phyloP scores from a whole-genome alignment of 1,140 invertebrate species.

The Diorhabda sublineata region DNA sequence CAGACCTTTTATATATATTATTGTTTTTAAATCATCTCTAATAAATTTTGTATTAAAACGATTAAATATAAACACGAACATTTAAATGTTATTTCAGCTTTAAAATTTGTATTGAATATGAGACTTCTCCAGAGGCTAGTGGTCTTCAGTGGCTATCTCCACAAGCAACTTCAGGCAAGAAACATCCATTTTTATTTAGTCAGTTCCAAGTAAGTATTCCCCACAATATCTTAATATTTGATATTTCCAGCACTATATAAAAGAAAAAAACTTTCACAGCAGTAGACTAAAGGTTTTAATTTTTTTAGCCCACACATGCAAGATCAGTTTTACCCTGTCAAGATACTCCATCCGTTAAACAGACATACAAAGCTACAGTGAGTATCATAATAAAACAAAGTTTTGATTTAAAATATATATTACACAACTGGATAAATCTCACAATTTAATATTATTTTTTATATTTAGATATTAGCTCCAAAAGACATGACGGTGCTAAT shows the following conservation, averaged over 20 bases:
- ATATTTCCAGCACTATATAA: neutral
- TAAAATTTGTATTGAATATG: conserved; percentile 60
- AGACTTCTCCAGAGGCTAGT: conserved; percentile 67
- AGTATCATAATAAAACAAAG: conserved; percentile 25
- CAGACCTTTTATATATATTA: too few species aligned
- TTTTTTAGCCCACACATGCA: conserved; percentile 77
- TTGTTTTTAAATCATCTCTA: too few species aligned
- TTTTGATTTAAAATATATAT: too few species aligned
- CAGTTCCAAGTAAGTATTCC: conserved; percentile 73
- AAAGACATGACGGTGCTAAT: conserved; percentile 77
- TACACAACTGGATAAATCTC: too few species aligned
- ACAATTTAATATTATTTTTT: neutral
- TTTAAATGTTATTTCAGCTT: conserved; percentile 21
- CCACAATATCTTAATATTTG: neutral
- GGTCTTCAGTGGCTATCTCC: conserved; percentile 87
- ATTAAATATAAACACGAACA: conserved; percentile 5
- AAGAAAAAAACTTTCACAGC: neutral
- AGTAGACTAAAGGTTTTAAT: neutral
- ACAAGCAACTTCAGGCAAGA: conserved; percentile 82
- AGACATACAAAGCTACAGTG: conserved; percentile 79
- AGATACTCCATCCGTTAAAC: conserved; percentile 90
- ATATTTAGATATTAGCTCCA: conserved; percentile 66
- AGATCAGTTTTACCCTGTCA: conserved; percentile 88
- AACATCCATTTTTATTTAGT: conserved; percentile 86
- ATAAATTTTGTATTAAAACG: too few species aligned